phyloP scores from a whole-genome alignment of 64 coral and sea anemone genomes.

The Montipora capricornis region DNA sequence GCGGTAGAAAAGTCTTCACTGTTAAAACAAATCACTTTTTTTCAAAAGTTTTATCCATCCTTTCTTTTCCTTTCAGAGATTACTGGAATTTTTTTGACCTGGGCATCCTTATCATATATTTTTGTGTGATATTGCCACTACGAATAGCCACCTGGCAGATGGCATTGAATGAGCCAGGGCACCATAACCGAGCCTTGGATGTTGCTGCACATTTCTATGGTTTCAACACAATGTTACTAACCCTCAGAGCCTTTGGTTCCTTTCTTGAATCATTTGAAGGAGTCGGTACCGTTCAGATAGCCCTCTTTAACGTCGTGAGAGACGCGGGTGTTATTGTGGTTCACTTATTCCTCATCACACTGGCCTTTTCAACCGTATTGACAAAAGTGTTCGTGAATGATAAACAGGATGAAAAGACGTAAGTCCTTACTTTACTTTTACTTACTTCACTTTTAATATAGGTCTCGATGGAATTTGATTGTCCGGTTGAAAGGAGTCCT shows the following conservation, averaged over 20 bases:
- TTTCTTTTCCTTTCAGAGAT: constrained; percentile 9
- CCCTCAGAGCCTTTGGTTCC: constrained; percentile 50
- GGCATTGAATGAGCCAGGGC: not conserved
- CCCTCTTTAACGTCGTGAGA: constrained; percentile 10
- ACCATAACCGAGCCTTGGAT: constrained; percentile 3
- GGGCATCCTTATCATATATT: not conserved
- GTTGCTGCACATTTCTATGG: constrained; percentile 47
- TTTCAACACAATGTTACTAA: constrained; percentile 58
- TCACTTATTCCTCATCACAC: not conserved
- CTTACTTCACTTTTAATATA: too few relatives aligned
- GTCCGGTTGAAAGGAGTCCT: too few relatives aligned
- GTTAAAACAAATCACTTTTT: too few relatives aligned
- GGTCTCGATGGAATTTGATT: too few relatives aligned
- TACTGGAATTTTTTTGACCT: constrained; percentile 49
- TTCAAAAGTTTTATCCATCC: too few relatives aligned
- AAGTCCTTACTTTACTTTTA: not conserved
- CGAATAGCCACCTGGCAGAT: constrained; percentile 25
- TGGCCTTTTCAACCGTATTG: constrained; percentile 45
- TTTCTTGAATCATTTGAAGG: constrained; percentile 22
- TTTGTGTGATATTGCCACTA: constrained; percentile 25
- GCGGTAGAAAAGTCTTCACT: too few relatives aligned
- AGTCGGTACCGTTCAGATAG: constrained; percentile 35
- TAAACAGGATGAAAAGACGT: not conserved
- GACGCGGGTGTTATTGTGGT: not conserved
- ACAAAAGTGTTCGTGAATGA: constrained; percentile 32